Evolutionary conservation across 1,140 invertebrate genomes (phyloP).

Genomic region (Ctenoplectra terminalis): DNA sequence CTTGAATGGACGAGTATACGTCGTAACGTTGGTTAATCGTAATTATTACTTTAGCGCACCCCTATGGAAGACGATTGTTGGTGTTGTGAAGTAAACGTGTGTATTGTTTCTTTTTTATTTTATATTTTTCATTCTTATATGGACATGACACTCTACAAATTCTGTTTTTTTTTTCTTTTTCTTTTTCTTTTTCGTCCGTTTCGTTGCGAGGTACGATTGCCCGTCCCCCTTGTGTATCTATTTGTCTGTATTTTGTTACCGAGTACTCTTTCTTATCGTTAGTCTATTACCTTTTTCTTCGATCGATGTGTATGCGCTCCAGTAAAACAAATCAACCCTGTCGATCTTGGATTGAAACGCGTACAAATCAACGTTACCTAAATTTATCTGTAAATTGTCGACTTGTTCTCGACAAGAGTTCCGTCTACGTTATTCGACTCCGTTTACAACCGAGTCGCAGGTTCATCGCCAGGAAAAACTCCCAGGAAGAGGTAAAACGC

Average conservation of each 20-base stretch:
- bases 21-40: conserved; percentile 47
- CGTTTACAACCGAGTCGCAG: not conserved
- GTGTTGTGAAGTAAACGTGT: conserved; percentile 66
- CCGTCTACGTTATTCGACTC: too few species aligned
- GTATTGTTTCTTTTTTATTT: not conserved
- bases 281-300: conserved; percentile 22
- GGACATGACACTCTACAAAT: conserved; percentile 34
- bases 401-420: not conserved
- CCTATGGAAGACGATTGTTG: conserved; percentile 64
- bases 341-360: conserved; percentile 60
- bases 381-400: not conserved
- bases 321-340: not conserved
- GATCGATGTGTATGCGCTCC: conserved; percentile 41
- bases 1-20: conserved; percentile 57
- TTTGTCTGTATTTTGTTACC: conserved; percentile 58
- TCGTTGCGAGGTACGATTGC: conserved; percentile 34
- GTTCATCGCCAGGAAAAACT: not conserved
- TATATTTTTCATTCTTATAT: conserved; percentile 1
- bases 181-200: conserved; percentile 7
- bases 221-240: conserved; percentile 29
- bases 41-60: conserved; percentile 55
- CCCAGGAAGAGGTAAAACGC: not conserved
- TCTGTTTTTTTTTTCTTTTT: conserved; percentile 11
- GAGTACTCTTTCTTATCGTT: conserved; percentile 15
- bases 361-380: too few species aligned